phyloP scores from a whole-genome alignment of 2,888 invertebrate species.

The Rhagophthalmus giganteus region DNA sequence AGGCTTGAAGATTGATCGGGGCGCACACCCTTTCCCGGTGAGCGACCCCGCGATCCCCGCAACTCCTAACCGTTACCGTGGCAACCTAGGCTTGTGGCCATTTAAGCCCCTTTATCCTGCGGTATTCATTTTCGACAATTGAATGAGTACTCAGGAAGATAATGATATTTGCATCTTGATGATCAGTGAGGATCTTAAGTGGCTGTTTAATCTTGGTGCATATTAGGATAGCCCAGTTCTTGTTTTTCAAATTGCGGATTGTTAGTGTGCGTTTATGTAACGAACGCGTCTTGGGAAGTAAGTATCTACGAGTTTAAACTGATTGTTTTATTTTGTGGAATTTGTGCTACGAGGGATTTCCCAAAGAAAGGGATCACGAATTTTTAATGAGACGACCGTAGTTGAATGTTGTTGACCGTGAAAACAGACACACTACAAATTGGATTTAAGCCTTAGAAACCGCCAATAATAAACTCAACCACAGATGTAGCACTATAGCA shows the following conservation, averaged over 20 bases:
- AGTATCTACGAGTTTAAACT: too few species aligned
- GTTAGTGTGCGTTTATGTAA: too few species aligned
- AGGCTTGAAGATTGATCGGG: conserved; percentile 53
- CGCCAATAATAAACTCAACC: conserved; percentile 17
- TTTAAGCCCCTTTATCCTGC: conserved; percentile 53
- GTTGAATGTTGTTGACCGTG: conserved; percentile 1
- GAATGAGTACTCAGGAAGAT: conserved; percentile 55
- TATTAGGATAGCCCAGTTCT: conserved; percentile 9
- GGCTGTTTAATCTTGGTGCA: conserved; percentile 41
- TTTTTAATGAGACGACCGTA: conserved; percentile 1
- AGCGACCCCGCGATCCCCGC: conserved; percentile 35
- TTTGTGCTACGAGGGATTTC: too few species aligned
- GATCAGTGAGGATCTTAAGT: conserved; percentile 45
- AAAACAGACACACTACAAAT: conserved; percentile 7
- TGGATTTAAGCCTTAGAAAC: conserved; percentile 13
- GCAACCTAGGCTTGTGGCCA: conserved; percentile 52
- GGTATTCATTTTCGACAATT: conserved; percentile 55
- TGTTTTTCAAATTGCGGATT: background rate
- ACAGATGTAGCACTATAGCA: conserved; percentile 16
- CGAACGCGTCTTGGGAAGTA: too few species aligned
- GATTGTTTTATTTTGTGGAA: too few species aligned
- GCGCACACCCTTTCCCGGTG: conserved; percentile 53
- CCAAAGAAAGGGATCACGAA: background rate
- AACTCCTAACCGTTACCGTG: conserved; percentile 44
- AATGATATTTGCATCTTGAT: conserved; percentile 55